Percentiles rank a stretch among this genome's conserved stretches.
phyloP scores from a whole-genome alignment of 2,797 vertebrate genomes.

The Strix occidentalis region DNA sequence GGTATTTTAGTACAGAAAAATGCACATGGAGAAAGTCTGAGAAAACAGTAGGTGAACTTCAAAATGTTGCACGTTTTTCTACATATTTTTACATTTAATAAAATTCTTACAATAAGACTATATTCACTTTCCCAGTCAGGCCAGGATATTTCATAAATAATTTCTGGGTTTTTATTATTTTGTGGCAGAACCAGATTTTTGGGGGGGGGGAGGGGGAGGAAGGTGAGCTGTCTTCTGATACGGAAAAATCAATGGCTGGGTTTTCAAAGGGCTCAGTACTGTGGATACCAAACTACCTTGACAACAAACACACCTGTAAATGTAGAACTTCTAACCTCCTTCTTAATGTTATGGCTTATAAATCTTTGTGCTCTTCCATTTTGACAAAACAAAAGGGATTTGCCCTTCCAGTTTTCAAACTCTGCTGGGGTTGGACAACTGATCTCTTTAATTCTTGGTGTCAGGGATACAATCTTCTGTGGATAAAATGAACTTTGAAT shows the following conservation, averaged over 20 bases:
- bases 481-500: not conserved
- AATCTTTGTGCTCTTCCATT: not conserved
- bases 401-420: not conserved
- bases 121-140: not conserved
- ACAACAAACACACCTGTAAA: not conserved
- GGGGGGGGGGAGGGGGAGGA: too few relatives aligned
- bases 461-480: not conserved
- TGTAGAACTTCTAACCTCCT: not conserved
- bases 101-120: not conserved
- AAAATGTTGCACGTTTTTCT: not conserved
- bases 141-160: not conserved
- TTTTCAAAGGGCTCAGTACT: not conserved
- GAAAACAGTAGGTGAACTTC: not conserved
- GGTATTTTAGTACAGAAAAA: not conserved
- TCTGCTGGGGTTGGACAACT: not conserved
- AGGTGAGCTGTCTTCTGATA: not conserved
- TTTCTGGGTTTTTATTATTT: not conserved
- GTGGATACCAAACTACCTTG: not conserved
- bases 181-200: not conserved
- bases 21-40: not conserved
- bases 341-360: not conserved
- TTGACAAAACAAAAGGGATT: not conserved
- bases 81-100: not conserved
- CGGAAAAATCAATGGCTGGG: not conserved
- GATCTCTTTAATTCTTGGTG: not conserved